phyloP scores from a whole-genome alignment of 2,888 invertebrate genomes.

The Minunthozetes semirufus region DNA sequence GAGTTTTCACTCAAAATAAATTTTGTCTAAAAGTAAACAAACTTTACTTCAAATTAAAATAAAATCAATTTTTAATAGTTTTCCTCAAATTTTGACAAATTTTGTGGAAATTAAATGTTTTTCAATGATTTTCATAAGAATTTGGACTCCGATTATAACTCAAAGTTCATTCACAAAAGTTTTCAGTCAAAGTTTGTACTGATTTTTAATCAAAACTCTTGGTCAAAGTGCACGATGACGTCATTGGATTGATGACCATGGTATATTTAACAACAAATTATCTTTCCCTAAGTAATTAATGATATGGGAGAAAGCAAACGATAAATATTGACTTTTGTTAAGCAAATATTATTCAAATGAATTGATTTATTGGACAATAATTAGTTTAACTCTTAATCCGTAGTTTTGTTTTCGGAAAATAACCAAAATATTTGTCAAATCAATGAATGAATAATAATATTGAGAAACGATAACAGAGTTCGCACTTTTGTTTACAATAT shows the following conservation, averaged over 20 bases:
- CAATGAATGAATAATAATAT: not conserved
- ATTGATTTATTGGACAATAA: not conserved
- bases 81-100: too few species aligned
- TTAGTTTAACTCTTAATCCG: not conserved
- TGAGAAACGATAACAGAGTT: not conserved
- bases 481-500: not conserved
- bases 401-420: not conserved
- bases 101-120: not conserved
- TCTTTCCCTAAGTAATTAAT: not conserved
- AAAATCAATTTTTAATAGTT: not conserved
- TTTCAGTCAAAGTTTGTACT: not conserved
- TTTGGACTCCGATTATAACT: not conserved
- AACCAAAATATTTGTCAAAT: not conserved
- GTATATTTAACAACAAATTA: not conserved
- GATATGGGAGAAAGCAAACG: too few species aligned
- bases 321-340: not conserved
- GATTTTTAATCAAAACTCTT: not conserved
- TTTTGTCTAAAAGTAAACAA: constrained; percentile 31
- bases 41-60: not conserved
- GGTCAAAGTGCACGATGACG: too few species aligned
- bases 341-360: not conserved
- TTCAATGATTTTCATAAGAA: not conserved
- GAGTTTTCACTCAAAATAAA: constrained; percentile 20
- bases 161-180: not conserved
- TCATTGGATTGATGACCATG: not conserved